Base-by-base conservation (phyloP, 2,113 vertebrate genomes). In the Oryzias curvinotus region DNA sequence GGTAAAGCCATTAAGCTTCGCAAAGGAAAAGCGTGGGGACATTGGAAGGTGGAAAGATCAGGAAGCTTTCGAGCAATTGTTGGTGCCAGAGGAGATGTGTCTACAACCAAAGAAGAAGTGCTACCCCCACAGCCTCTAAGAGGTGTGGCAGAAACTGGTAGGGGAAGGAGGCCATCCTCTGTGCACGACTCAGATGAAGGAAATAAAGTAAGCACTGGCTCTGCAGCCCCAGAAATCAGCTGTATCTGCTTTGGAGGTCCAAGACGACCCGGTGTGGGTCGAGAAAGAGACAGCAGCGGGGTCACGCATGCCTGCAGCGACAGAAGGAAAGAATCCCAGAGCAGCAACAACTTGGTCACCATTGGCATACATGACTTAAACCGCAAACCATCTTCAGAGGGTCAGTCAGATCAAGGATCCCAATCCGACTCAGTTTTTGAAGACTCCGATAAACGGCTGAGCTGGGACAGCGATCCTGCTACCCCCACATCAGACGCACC, bases 1-100 rank as follows among this genome's bases (percentile, higher is more conserved):
- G 63, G 90, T 21, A 93, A 92, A 57, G 93, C 92, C 15, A 89
- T 93, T 54, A 91, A 92, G 65, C 84, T 94, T 28, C 84, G 91
- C 43, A 90, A 88, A 45, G 93, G 93, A 13, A 91, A 89, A 52
- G 92, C 89, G 1, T 93, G 92, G 92, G 88, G 92, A 41, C 90
- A 92, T n/a, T 88, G 91, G 25, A 91, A 88, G 51, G 53, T 69
- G 1, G 90, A 92, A 36, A 63, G 73, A 19, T 78, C 80, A 5
- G 77, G 82, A 47, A 86, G 85, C 65, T 76, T 88, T 57, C 77
- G 79, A 7, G 25, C 71, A 6, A 17, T 75, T 18, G 30, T 61
- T 58, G 84, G 80, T 7, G 59, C 77, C 47, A 90, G 66, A 68
- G 80, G 78, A 51, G 83, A 83, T 0, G 1, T 10, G 1, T 70